A percentile compares a stretch with the other conserved stretches of the same genome.
Evolutionary conservation across 2,888 invertebrate species (phyloP).

Genomic region (Digitonthophagus gazella): DNA sequence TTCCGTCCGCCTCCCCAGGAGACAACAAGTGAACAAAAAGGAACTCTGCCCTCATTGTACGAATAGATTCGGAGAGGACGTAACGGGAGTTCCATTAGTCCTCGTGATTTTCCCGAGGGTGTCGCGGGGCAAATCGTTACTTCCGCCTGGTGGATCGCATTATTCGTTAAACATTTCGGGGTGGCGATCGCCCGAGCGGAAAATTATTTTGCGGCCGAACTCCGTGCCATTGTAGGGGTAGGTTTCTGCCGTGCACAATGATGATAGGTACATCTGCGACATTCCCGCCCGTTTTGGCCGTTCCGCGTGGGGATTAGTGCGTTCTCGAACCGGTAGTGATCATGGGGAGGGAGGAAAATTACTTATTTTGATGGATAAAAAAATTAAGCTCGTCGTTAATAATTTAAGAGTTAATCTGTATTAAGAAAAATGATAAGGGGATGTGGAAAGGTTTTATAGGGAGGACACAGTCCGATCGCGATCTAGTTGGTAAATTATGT

Average conservation of each 20-base stretch:
- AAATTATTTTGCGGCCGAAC: slow-evolving; percentile 52
- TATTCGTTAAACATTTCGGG: slow-evolving; percentile 48
- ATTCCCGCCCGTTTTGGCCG: neutral
- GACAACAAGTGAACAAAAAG: neutral
- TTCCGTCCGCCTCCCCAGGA: neutral
- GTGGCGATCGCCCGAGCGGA: slow-evolving; percentile 43
- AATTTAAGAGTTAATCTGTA: neutral
- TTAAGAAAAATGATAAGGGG: neutral
- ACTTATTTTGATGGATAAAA: no score
- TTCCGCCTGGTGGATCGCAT: slow-evolving; percentile 47
- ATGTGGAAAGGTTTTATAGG: no score
- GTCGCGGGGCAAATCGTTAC: slow-evolving; percentile 37
- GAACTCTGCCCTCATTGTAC: neutral
- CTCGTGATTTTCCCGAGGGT: slow-evolving; percentile 9
- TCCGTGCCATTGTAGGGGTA: slow-evolving; percentile 32
- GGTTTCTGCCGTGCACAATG: neutral
- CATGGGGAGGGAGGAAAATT: neutral
- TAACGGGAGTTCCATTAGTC: neutral
- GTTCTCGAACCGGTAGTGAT: neutral
- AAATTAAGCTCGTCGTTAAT: neutral
- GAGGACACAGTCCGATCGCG: no score
- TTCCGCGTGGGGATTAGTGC: neutral
- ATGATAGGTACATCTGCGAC: neutral
- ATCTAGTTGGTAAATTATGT: no score
- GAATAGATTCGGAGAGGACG: neutral